A percentile compares a stretch with the other conserved stretches of the same genome.
phyloP scores from a whole-genome alignment of 2,797 vertebrate genomes.

The Platalea minor region DNA sequence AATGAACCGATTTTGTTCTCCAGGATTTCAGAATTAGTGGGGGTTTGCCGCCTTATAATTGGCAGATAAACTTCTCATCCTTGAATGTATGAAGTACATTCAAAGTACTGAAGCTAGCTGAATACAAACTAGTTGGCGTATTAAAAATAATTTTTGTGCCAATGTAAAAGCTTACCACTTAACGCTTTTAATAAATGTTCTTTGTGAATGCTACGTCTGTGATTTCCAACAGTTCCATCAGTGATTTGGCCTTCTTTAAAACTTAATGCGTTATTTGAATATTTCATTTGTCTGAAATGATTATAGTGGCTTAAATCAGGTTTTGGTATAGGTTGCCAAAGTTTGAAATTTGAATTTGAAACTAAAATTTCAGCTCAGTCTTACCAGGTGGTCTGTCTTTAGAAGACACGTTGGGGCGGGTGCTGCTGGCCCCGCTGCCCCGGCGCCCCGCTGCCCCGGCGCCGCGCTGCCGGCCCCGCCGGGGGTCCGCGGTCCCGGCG shows the following conservation, averaged over 20 bases:
- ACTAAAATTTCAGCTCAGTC: neutral
- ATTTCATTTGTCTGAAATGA: neutral
- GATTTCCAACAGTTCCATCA: neutral
- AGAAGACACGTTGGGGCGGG: accelerated
- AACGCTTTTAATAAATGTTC: neutral
- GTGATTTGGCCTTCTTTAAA: neutral
- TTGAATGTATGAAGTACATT: neutral
- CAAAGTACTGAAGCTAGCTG: neutral
- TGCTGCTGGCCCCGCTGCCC: neutral
- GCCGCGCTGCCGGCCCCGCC: neutral
- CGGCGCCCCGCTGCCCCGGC: neutral
- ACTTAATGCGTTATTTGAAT: neutral
- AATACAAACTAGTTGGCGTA: neutral
- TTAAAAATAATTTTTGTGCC: neutral
- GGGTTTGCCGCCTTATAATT: neutral
- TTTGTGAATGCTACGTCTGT: neutral
- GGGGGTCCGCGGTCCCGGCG: accelerated
- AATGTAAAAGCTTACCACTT: neutral
- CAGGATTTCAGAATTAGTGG: neutral
- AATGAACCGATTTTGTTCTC: neutral
- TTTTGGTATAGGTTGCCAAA: neutral
- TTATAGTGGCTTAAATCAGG: neutral
- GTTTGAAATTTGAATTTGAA: neutral
- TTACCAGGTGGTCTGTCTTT: neutral
- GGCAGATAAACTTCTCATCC: neutral